Base-by-base conservation (phyloP, 2,888 invertebrate genomes). In the Elegia similella region DNA sequence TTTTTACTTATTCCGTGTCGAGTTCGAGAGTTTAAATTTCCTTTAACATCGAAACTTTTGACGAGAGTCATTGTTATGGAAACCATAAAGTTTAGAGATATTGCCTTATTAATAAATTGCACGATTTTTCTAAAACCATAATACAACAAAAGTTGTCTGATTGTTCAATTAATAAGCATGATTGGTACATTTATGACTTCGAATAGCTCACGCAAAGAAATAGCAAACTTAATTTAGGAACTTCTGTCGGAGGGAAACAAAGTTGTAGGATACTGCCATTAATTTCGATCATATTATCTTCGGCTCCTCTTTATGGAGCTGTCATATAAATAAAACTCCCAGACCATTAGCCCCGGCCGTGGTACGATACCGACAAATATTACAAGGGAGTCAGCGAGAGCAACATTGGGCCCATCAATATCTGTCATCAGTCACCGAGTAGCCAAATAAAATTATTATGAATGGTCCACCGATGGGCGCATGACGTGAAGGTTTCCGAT, bases 401-500 rank as follows among this genome's bases (percentile, higher is more conserved):
- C 68, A 72, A 76, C 75, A 73, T 73, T 66, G 78, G 66, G 72
- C 74, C 73, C 88, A 90, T 90, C 88, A 88, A 90, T 91, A 87
- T 81, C 88, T 86, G 88, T 86, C 90, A 82, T 75, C 83, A 73
- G 82, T 78, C 79, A 80, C 79, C 70, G 78, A 82, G 82, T 78
- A 83, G 80, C 86, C 83, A 86, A 86, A 86, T 84, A 86, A 82
- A 84, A 84, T 80, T 81, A 85, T 78, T 84, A 83, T 85, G 83
- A 79, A 81, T 80, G 77, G 69, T 73, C 70, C 59, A 62, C 70
- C 78, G 72, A 80, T 78, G 69, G 69, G 60, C 69, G 64, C 66
- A 69, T 82, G 83, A 83, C 78, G 78, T 69, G 66, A 68, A 68
- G 70, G 70, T 73, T 80, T 76, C 73, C 68, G 73, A 75, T 77